phyloP scores from a whole-genome alignment of 2,888 invertebrate genomes.

The Diachrysia chrysitis region DNA sequence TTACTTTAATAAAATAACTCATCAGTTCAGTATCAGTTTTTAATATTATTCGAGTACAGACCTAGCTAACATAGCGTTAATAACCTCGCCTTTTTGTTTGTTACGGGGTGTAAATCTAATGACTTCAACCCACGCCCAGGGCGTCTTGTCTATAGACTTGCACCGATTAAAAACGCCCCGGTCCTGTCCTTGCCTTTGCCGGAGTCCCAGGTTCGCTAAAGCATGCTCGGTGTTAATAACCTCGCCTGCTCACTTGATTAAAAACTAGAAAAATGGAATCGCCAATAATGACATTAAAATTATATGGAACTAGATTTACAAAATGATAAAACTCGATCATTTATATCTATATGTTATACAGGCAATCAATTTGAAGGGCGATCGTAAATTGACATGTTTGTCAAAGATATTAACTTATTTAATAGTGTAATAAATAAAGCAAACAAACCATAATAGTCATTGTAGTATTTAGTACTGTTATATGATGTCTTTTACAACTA shows the following conservation, averaged over 20 bases:
- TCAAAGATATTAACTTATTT: slow-evolving; percentile 70
- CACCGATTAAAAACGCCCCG: too few relatives aligned
- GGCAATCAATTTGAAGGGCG: background rate
- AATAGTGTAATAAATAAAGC: slow-evolving; percentile 63
- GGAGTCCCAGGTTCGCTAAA: too few relatives aligned
- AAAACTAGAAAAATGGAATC: background rate
- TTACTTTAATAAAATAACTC: too few relatives aligned
- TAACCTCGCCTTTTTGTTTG: too few relatives aligned
- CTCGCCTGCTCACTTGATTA: background rate
- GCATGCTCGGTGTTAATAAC: too few relatives aligned
- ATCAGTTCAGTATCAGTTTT: too few relatives aligned
- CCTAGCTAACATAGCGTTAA: too few relatives aligned
- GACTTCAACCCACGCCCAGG: too few relatives aligned
- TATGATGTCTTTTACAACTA: background rate
- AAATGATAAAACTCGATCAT: background rate
- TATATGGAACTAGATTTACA: background rate
- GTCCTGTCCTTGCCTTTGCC: too few relatives aligned
- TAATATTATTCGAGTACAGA: too few relatives aligned
- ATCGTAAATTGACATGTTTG: slow-evolving; percentile 62
- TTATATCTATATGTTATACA: background rate
- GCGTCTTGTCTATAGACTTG: too few relatives aligned
- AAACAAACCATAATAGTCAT: slow-evolving; percentile 44
- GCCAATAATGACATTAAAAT: background rate
- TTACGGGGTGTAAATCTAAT: too few relatives aligned
- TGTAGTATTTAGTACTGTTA: slow-evolving; percentile 12